Percentiles rank a stretch among this genome's conserved stretches.
Conservation (phyloP, 2,797 vertebrate genomes). For the Sebastes vulpes region DNA sequence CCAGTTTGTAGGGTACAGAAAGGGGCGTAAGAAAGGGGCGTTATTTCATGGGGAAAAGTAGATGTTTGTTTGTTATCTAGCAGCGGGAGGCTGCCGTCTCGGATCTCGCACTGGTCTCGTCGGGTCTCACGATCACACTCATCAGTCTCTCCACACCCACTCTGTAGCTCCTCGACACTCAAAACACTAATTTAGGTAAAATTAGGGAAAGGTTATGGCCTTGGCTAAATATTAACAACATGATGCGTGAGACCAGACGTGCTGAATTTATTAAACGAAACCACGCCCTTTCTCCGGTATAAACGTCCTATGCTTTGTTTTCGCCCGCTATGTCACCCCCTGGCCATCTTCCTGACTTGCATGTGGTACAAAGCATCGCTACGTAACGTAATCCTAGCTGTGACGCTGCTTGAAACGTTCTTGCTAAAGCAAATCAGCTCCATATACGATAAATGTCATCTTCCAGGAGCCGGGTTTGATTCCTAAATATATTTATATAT, state of each 20-base stretch:
- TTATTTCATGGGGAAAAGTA: too few relatives aligned
- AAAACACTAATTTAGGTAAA: background rate
- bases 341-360: background rate
- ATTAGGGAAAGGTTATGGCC: background rate
- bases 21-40: too few relatives aligned
- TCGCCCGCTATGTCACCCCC: background rate
- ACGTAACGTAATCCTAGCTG: background rate
- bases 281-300: background rate
- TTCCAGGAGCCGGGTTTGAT: background rate
- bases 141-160: too few relatives aligned
- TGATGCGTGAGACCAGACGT: background rate
- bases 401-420: background rate
- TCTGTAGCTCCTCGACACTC: too few relatives aligned
- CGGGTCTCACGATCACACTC: too few relatives aligned
- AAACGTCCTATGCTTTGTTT: background rate
- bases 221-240: background rate
- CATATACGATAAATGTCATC: background rate
- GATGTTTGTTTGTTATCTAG: too few relatives aligned
- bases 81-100: too few relatives aligned
- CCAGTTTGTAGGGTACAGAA: too few relatives aligned
- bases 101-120: too few relatives aligned
- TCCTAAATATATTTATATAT: background rate
- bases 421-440: background rate
- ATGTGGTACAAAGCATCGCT: background rate
- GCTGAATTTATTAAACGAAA: background rate